Evolutionary conservation across 1,140 invertebrate genomes (phyloP).

Genomic region (Lepidurus packardi): DNA sequence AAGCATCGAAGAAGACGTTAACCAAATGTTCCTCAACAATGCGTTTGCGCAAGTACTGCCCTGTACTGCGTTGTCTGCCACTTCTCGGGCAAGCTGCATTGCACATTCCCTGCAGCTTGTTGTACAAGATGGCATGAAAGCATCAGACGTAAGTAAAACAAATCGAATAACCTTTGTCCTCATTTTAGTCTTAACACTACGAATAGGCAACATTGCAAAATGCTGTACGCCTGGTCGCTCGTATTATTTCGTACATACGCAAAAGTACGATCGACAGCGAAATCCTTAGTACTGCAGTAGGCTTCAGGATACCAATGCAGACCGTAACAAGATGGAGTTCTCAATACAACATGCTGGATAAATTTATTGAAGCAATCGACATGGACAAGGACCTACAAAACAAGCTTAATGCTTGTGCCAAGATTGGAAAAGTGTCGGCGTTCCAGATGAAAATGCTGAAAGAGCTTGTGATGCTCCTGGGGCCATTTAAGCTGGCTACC

Average conservation of each 20-base stretch:
- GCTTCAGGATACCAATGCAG: neutral
- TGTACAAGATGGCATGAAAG: conserved; percentile 11
- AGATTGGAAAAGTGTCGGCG: neutral
- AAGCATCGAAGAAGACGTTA: neutral
- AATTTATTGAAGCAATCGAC: neutral
- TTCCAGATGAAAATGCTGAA: neutral
- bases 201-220: neutral
- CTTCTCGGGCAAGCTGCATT: neutral
- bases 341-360: neutral
- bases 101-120: conserved; percentile 9
- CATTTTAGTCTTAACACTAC: neutral
- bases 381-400: neutral
- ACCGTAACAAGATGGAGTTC: conserved; percentile 14
- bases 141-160: conserved; percentile 11
- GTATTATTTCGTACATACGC: neutral
- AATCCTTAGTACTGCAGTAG: neutral
- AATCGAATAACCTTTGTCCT: neutral
- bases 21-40: neutral
- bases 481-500: neutral
- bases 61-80: neutral
- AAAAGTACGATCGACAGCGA: neutral
- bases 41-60: neutral
- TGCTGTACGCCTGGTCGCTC: neutral
- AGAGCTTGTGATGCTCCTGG: neutral
- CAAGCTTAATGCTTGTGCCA: neutral